Conservation (phyloP, 2,797 vertebrate species). For the Falco columbarius region DNA sequence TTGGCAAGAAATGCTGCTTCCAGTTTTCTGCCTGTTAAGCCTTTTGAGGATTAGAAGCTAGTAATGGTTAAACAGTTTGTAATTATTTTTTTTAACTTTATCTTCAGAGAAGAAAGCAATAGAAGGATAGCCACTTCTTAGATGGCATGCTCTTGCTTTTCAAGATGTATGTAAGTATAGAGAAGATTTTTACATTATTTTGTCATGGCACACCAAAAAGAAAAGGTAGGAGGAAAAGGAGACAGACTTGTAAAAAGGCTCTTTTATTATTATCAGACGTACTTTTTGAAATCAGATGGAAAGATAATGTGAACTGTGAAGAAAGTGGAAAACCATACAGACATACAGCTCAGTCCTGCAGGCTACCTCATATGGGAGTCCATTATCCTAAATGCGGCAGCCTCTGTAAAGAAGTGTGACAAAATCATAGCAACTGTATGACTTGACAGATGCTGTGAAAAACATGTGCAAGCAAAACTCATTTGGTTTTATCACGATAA, state of each 20-base stretch:
- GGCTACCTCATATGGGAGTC: neutral
- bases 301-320: neutral
- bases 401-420: neutral
- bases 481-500: neutral
- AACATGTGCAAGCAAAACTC: neutral
- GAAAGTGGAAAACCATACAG: neutral
- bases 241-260: neutral
- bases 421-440: neutral
- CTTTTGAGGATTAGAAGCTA: neutral
- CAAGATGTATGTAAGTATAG: neutral
- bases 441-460: neutral
- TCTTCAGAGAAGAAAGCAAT: neutral
- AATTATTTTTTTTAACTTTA: neutral
- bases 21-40: neutral
- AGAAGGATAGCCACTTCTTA: neutral
- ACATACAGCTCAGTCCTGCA: neutral
- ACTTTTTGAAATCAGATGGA: neutral
- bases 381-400: neutral
- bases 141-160: neutral
- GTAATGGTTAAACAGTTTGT: neutral
- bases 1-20: neutral
- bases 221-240: neutral
- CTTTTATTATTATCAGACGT: neutral
- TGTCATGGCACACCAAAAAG: neutral
- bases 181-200: neutral